phyloP scores from a whole-genome alignment of 2,888 invertebrate genomes.

The Brachyptera putata region DNA sequence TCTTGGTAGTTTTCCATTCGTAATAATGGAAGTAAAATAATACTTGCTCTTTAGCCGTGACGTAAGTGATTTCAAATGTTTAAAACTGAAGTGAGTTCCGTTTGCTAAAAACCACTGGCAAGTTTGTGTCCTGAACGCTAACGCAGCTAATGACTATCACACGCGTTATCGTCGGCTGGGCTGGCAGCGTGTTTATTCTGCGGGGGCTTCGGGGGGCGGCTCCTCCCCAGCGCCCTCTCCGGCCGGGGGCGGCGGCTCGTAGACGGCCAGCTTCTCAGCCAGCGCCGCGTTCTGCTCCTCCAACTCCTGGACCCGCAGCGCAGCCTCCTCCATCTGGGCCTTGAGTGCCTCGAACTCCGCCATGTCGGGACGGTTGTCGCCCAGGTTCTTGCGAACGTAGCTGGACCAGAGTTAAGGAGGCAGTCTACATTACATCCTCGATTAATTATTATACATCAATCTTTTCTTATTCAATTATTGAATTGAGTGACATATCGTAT shows the following conservation, averaged over 20 bases:
- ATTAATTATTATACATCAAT: too few species aligned
- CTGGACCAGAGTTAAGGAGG: conserved; percentile 39
- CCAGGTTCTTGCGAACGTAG: conserved; percentile 51
- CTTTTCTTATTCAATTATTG: too few species aligned
- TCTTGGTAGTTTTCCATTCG: too few species aligned
- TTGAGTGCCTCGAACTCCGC: conserved; percentile 48
- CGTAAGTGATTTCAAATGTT: too few species aligned
- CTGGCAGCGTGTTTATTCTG: background rate
- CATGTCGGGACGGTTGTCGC: conserved; percentile 41
- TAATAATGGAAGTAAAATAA: too few species aligned
- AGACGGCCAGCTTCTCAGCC: background rate
- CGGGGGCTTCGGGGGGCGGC: background rate
- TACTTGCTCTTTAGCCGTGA: too few species aligned
- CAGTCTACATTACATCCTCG: too few species aligned
- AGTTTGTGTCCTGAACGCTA: background rate
- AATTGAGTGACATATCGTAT: too few species aligned
- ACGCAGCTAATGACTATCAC: too few species aligned
- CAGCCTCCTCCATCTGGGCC: conserved; percentile 55
- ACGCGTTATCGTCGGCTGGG: too few species aligned
- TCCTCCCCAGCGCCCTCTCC: conserved; percentile 6
- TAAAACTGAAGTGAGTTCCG: too few species aligned
- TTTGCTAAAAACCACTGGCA: too few species aligned
- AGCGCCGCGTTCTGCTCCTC: conserved; percentile 51
- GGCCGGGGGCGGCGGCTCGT: background rate
- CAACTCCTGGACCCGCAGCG: conserved; percentile 56